These are phyloP conservation scores for Acleris laterana DNA, from an alignment of 2,888 invertebrate genomes.

Conservation along the genomic window DNA sequence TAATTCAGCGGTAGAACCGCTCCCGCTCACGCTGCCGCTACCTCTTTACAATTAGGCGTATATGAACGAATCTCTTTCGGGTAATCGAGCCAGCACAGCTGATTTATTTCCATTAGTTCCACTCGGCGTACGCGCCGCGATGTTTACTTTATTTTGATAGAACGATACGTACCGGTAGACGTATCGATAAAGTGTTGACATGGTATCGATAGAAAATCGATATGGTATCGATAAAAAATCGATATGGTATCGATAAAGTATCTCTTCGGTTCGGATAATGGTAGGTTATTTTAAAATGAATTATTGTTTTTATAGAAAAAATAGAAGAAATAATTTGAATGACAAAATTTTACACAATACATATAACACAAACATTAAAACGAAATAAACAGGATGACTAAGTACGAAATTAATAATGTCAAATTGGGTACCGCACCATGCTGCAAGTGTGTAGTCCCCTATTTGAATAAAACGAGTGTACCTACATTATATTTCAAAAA, in stretches of 20 bases:
- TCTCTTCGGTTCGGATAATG: too few relatives aligned
- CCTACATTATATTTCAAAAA: too few relatives aligned
- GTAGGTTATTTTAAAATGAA: too few relatives aligned
- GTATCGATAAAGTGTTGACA: constrained; percentile 5
- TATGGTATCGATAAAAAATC: background rate
- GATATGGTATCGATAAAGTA: background rate
- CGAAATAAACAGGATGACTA: too few relatives aligned
- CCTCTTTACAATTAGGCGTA: background rate
- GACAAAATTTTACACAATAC: too few relatives aligned
- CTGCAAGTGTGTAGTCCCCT: too few relatives aligned
- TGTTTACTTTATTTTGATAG: constrained; percentile 47
- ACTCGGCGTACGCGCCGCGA: constrained; percentile 50
- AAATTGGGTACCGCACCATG: too few relatives aligned
- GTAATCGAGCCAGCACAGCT: constrained; percentile 48
- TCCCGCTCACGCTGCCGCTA: constrained; percentile 13
- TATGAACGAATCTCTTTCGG: constrained; percentile 42
- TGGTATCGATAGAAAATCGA: background rate
- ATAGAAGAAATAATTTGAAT: too few relatives aligned
- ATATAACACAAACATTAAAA: too few relatives aligned
- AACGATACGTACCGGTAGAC: constrained; percentile 28
- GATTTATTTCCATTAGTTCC: constrained; percentile 57
- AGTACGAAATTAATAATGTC: too few relatives aligned
- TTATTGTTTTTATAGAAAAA: too few relatives aligned
- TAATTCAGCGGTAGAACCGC: background rate
- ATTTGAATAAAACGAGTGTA: too few relatives aligned